Conservation (phyloP, 2,797 vertebrate genomes). For the Momotus momota region DNA sequence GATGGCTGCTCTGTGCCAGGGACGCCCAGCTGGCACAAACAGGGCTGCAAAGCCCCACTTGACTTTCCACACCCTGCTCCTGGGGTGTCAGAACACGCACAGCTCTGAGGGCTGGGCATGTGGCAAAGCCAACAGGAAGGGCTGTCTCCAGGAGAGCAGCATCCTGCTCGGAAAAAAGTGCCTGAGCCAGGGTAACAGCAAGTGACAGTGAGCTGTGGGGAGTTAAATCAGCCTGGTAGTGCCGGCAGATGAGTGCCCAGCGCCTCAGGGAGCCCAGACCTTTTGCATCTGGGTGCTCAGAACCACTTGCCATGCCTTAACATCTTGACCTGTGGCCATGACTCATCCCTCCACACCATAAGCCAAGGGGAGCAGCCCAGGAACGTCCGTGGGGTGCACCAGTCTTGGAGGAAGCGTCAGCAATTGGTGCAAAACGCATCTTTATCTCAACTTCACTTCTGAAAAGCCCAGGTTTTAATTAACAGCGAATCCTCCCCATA, state of each 20-base stretch:
- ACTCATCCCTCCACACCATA: not conserved
- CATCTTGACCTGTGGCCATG: not conserved
- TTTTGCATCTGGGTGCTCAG: not conserved
- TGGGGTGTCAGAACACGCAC: not conserved
- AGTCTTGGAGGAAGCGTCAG: not conserved
- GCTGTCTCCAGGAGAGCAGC: not conserved
- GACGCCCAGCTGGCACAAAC: not conserved
- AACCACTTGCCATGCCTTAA: not conserved
- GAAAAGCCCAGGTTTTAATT: not conserved
- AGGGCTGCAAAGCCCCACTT: not conserved
- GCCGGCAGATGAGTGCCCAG: not conserved
- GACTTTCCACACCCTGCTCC: not conserved
- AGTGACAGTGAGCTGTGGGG: not conserved
- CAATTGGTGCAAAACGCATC: not conserved
- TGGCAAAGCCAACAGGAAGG: not conserved
- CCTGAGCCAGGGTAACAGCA: not conserved
- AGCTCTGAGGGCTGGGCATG: accelerated
- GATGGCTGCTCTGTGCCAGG: not conserved
- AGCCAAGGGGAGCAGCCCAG: not conserved
- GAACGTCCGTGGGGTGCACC: not conserved
- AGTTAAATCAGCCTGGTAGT: not conserved
- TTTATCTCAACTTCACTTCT: not conserved
- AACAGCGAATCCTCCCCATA: not conserved
- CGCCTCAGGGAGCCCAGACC: not conserved
- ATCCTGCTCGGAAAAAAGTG: not conserved